Evolutionary conservation across 2,113 vertebrate species (phyloP), one percentile per base, ranked within the genome.

Genomic region (Echinops telfairi): DNA sequence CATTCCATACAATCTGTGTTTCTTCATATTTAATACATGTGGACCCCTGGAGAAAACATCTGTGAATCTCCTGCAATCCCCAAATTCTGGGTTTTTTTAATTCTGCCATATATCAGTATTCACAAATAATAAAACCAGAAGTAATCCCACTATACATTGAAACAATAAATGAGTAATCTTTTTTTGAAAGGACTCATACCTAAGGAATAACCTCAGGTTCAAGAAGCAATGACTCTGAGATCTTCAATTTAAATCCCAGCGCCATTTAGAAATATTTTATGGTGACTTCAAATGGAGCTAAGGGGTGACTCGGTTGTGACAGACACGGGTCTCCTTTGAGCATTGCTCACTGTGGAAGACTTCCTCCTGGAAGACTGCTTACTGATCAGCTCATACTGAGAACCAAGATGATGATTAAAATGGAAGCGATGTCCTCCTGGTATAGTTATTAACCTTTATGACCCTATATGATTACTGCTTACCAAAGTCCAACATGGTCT

Each of bases 11-110:
- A 40, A 83, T 47, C 58, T 80, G 7, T 77, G 22, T 75, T 82
- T 89, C 33, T 95, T 75, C 88, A 60, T 27, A 86, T 90, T 88
- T 19, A 43, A 58, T 81, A 76, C 4, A 80, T 66, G n/a, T 57
- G 89, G 70, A 79, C 11, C 73, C 47, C 70, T 80, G 5, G 86
- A 94, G 78, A 90, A 92, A 96, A 92, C 71, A 96, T 68, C 57
- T 90, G 89, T 53, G 80, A 79, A 29, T 93, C 90, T 93, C 38
- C 66, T 29, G 14, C 22, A 60, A 53, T 71, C 22, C 40, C 83
- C 86, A 91, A 60, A 86, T 94, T 89, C 6, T 9, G 4, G 64
- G 17, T 20, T 85, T 94, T 88, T 91, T 23, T 94, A 92, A 77
- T 40, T 38, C 27, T 3, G 40, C 40, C 68, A 47, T 53, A 27